These are phyloP conservation scores for Mechanitis mazaeus DNA, from an alignment of 2,888 invertebrate genomes.

Conservation along the genomic window DNA sequence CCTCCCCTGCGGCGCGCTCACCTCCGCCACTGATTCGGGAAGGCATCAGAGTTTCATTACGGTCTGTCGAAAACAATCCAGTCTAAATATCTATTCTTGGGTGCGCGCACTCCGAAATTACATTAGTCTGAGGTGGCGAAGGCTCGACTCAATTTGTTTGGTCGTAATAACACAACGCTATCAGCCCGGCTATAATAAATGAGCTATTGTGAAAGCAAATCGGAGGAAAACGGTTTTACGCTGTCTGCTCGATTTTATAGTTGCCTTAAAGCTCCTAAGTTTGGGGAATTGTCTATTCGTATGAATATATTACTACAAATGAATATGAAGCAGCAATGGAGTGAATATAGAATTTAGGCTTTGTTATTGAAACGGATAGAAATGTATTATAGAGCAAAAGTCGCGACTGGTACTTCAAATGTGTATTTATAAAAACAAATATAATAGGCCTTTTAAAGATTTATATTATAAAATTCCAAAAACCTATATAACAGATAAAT, in stretches of 20 bases:
- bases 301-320: slow-evolving; percentile 19
- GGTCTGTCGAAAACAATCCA: slow-evolving; percentile 78
- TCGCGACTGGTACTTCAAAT: background rate
- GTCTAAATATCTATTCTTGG: slow-evolving; percentile 77
- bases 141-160: slow-evolving; percentile 77
- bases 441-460: background rate
- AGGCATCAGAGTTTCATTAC: slow-evolving; percentile 76
- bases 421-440: background rate
- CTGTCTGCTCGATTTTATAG: slow-evolving; percentile 64
- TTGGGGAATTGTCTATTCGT: slow-evolving; percentile 24
- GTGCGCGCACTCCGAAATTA: slow-evolving; percentile 73
- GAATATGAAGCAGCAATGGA: slow-evolving; percentile 1
- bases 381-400: background rate
- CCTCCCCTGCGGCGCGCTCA: slow-evolving; percentile 74
- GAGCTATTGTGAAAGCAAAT: slow-evolving; percentile 73
- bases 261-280: slow-evolving; percentile 24
- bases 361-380: background rate
- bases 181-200: slow-evolving; percentile 73
- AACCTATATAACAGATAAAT: no score
- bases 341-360: slow-evolving; percentile 4
- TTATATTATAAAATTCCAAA: no score
- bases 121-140: slow-evolving; percentile 78
- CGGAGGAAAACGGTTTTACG: slow-evolving; percentile 66
- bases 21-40: slow-evolving; percentile 73
- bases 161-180: slow-evolving; percentile 73